Evolutionary conservation across 2,797 vertebrate species (phyloP).

Genomic region (Pipistrellus pygmaeus): DNA sequence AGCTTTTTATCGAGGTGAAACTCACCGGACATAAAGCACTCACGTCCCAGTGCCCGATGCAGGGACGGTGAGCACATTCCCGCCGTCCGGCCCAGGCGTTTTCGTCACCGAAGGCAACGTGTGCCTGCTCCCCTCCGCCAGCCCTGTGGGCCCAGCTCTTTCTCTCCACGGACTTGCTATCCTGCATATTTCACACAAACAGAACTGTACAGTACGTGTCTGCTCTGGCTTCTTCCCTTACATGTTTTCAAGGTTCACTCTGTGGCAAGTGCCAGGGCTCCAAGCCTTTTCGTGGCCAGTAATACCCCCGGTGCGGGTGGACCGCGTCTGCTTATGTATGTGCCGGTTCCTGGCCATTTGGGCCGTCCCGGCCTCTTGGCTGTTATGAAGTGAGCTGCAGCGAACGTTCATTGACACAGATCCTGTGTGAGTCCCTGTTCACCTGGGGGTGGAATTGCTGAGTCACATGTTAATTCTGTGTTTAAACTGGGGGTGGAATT

Average conservation of each 20-base stretch:
- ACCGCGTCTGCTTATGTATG: rapidly evolving
- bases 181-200: neutral
- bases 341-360: neutral
- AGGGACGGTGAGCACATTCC: neutral
- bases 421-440: neutral
- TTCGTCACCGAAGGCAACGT: neutral
- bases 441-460: too few species aligned
- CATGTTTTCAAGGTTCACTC: neutral
- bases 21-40: neutral
- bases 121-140: neutral
- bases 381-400: rapidly evolving
- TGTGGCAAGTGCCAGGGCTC: rapidly evolving
- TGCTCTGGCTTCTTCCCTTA: neutral
- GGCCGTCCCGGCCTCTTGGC: neutral
- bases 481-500: too few species aligned
- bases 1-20: neutral
- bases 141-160: neutral
- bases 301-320: rapidly evolving
- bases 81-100: neutral
- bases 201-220: rapidly evolving
- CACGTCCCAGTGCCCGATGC: neutral
- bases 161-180: neutral
- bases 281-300: rapidly evolving
- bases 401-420: neutral
- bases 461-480: too few species aligned